A percentile compares a stretch with the other conserved stretches of the same genome.
phyloP scores from a whole-genome alignment of 2,888 invertebrate genomes.

The Tipula lateralis region DNA sequence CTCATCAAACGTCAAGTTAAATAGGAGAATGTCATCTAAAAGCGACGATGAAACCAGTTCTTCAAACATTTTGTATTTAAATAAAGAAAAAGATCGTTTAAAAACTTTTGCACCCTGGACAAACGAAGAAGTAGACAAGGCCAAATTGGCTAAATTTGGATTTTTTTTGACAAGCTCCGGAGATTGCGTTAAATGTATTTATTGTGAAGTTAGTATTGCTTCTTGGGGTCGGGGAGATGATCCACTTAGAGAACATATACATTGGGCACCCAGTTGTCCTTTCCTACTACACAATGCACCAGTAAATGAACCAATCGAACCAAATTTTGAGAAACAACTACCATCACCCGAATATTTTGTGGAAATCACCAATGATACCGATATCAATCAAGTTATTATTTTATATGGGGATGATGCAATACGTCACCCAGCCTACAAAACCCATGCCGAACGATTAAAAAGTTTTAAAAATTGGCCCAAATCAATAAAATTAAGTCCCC shows the following conservation, averaged over 20 bases:
- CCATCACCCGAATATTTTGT: conserved; percentile 51
- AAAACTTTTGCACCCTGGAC: conserved; percentile 33
- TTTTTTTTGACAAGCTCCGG: conserved; percentile 73
- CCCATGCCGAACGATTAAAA: not conserved
- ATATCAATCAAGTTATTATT: not conserved
- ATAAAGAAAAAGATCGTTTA: not conserved
- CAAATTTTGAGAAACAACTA: conserved; percentile 42
- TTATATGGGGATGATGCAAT: not conserved
- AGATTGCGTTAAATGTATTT: conserved; percentile 76
- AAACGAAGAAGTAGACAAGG: conserved; percentile 50
- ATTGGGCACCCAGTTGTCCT: conserved; percentile 76
- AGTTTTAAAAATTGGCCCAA: conserved; percentile 72
- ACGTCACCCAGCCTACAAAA: not conserved
- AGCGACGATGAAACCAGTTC: too few relatives aligned
- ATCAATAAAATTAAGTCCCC: conserved; percentile 65
- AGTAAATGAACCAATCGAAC: conserved; percentile 57
- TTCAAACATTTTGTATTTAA: not conserved
- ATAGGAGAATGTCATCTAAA: too few relatives aligned
- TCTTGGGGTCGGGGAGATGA: conserved; percentile 77
- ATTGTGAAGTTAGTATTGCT: conserved; percentile 73
- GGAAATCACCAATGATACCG: conserved; percentile 44
- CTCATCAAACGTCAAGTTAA: too few relatives aligned
- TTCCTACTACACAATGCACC: conserved; percentile 62
- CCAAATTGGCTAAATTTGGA: conserved; percentile 71
- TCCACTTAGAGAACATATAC: conserved; percentile 72